These are phyloP conservation scores for Philotrypesis tridentata DNA, from an alignment of 1,140 invertebrate species.

Conservation along the genomic window DNA sequence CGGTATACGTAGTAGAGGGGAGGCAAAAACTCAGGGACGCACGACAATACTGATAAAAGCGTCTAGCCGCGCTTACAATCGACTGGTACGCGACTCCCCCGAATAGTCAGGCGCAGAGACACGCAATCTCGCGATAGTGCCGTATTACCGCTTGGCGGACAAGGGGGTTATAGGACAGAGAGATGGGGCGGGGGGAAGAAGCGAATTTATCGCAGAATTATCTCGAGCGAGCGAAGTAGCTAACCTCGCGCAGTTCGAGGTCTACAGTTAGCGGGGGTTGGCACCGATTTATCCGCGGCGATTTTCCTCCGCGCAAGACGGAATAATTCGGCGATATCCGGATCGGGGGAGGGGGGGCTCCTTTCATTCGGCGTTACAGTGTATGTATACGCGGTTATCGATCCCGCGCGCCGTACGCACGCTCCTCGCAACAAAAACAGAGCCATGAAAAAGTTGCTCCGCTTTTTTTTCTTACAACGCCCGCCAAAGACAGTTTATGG, in stretches of 20 bases:
- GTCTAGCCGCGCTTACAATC: not conserved
- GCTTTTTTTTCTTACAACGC: not conserved
- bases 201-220: conserved; percentile 18
- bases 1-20: not conserved
- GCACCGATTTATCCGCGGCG: not conserved
- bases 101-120: not conserved
- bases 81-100: not conserved
- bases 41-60: not conserved
- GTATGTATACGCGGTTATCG: not conserved
- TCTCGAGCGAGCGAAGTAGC: not conserved
- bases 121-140: conserved; percentile 10
- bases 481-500: conserved; percentile 18
- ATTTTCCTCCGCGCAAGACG: not conserved
- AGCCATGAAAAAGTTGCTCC: conserved; percentile 29
- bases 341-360: too few species aligned
- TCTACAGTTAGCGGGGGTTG: not conserved
- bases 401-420: not conserved
- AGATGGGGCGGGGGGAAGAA: not conserved
- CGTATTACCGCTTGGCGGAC: not conserved
- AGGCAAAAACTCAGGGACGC: not conserved
- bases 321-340: conserved; percentile 38
- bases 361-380: not conserved
- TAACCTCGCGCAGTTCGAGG: not conserved
- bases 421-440: conserved; percentile 13
- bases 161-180: too few species aligned